Evolutionary conservation across 2,888 invertebrate species (phyloP), one percentile per base, ranked within the genome.

Genomic region (Flexamia atlantica): DNA sequence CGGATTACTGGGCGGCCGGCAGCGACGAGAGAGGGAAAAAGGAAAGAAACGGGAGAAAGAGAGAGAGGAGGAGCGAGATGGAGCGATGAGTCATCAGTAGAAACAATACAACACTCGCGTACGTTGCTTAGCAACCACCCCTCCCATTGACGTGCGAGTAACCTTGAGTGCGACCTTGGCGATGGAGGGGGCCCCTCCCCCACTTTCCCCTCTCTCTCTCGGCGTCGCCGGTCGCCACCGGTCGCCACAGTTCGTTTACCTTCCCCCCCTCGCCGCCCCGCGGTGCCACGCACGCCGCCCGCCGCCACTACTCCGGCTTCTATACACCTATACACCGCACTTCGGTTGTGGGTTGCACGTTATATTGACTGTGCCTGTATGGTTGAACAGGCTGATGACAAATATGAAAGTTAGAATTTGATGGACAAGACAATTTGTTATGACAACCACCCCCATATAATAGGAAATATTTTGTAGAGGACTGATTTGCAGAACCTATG

Each of bases 71-170:
- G 30, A 30, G 23, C 10, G 72, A 20, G 72, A 72, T 20, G 40
- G 42, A 40, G 32, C 40, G 72, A 64, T 72, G 72, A 72, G 20
- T 72, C 72, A 72, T 72, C 72, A 72, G 23, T 25, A 14, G 40
- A 42, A 72, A 72, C 72, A 72, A 72, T 72, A 72, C 72, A 68
- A 68, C 72, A 40, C 40, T 72, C 10, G 72, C 72, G 72, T 72
- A 36, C 72, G 72, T 72, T 42, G 72, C 72, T 28, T 72, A 72
- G 72, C 72, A 72, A 72, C 72, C 72, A 36, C 20, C 72, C 40
- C 72, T 72, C 72, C 72, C 72, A 72, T 72, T 72, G 72, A 72
- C 72, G 72, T 72, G 72, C 25, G 42, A 20, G 72, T 40, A 72
- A 72, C 72, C 72, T 72, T 40, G 40, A 40, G 36, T 14, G 72